These are phyloP conservation scores for Myopa testacea DNA, from an alignment of 2,888 invertebrate genomes.

Conservation along the genomic window DNA sequence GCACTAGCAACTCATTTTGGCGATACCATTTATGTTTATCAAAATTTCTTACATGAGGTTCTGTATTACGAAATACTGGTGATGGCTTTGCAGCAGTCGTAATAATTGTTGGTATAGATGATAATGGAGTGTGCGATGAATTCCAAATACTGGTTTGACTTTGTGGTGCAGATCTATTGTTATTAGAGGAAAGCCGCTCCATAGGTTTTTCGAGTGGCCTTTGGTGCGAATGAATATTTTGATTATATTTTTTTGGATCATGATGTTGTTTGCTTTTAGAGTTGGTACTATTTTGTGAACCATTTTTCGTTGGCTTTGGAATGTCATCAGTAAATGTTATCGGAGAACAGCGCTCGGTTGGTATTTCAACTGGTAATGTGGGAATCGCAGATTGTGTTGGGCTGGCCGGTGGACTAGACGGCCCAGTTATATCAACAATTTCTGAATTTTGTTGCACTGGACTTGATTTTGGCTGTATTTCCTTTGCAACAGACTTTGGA, in stretches of 20 bases:
- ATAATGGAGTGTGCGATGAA: background rate
- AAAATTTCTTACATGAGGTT: background rate
- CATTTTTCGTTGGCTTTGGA: background rate
- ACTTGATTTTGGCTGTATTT: background rate
- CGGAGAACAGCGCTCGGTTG: constrained; percentile 55
- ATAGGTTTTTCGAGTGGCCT: background rate
- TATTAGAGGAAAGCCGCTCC: background rate
- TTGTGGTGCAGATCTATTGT: background rate
- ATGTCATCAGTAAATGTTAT: constrained; percentile 30
- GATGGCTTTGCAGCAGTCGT: background rate
- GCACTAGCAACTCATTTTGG: background rate
- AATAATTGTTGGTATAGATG: background rate
- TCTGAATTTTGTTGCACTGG: constrained; percentile 27
- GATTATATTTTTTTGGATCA: background rate
- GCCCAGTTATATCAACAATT: constrained; percentile 49
- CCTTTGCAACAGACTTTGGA: background rate
- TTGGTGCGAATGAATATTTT: background rate
- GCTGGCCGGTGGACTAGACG: constrained; percentile 52
- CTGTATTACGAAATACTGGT: constrained; percentile 1
- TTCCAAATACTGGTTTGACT: background rate
- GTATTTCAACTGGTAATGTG: constrained; percentile 52
- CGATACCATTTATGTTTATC: background rate
- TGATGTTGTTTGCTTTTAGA: background rate
- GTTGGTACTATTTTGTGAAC: constrained; percentile 6
- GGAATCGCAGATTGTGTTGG: constrained; percentile 34